phyloP scores from a whole-genome alignment of 2,888 invertebrate genomes.

The Hypercompe scribonia region DNA sequence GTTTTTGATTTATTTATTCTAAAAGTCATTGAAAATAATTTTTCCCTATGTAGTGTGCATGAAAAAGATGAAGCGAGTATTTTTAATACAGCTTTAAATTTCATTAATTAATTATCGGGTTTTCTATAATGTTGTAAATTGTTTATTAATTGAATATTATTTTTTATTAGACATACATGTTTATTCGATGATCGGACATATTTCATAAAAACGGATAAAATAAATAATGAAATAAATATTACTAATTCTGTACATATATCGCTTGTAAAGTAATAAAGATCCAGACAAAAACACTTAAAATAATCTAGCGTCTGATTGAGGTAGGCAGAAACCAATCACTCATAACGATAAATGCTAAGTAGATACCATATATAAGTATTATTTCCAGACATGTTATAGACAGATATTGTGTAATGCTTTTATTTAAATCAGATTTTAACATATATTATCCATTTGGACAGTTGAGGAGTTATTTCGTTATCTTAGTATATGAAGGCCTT shows the following conservation, averaged over 20 bases:
- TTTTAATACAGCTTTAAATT: background rate
- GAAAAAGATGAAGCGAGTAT: background rate
- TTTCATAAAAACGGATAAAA: no score
- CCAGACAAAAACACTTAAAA: background rate
- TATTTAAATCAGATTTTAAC: background rate
- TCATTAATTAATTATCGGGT: background rate
- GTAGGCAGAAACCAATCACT: background rate
- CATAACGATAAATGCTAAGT: background rate
- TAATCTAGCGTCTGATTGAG: background rate
- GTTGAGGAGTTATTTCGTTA: no score
- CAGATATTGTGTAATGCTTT: background rate
- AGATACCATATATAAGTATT: background rate
- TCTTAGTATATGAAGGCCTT: background rate
- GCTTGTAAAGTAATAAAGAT: no score
- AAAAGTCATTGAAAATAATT: no score
- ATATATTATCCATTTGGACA: background rate
- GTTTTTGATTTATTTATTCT: no score
- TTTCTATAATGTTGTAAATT: no score
- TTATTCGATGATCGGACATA: no score
- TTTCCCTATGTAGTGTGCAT: no score
- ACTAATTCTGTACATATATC: background rate
- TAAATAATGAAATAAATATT: no score
- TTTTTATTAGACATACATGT: no score
- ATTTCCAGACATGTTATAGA: background rate
- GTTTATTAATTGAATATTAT: no score